A percentile compares a stretch with the other conserved stretches of the same genome.
Evolutionary conservation across 2,888 invertebrate species (phyloP).

Genomic region (Pachydiplax longipennis): DNA sequence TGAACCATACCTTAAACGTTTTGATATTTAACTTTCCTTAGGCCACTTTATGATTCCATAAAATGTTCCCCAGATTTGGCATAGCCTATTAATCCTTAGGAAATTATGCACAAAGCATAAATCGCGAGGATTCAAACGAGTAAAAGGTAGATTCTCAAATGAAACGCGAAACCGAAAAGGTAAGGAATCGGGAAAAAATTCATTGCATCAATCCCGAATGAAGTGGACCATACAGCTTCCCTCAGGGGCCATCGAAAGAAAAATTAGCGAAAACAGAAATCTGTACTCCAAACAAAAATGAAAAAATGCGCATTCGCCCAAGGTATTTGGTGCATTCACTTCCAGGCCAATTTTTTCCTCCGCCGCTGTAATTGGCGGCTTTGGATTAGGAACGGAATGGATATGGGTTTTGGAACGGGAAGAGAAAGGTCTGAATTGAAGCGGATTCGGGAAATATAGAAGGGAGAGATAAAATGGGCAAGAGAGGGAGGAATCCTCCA

Average conservation of each 20-base stretch:
- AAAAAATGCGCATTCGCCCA: background rate
- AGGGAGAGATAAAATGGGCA: background rate
- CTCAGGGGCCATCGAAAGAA: background rate
- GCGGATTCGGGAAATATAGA: background rate
- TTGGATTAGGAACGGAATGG: background rate
- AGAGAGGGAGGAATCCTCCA: background rate
- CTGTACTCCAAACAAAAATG: background rate
- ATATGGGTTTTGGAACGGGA: background rate
- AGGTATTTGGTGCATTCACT: background rate
- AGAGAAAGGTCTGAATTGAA: background rate
- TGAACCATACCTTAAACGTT: no score
- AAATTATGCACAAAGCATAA: no score
- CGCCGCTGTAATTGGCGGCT: background rate
- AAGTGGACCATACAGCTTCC: no score
- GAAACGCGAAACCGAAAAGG: no score
- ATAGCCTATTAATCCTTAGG: no score
- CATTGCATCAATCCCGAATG: no score
- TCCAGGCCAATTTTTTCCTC: background rate
- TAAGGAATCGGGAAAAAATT: no score
- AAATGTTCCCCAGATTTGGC: no score
- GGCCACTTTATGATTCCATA: no score
- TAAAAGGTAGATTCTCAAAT: no score
- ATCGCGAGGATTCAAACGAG: no score
- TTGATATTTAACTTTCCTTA: no score
- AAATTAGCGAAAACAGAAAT: background rate